These are phyloP conservation scores for Oncorhynchus keta DNA, from an alignment of 2,113 vertebrate genomes.

Conservation along the genomic window DNA sequence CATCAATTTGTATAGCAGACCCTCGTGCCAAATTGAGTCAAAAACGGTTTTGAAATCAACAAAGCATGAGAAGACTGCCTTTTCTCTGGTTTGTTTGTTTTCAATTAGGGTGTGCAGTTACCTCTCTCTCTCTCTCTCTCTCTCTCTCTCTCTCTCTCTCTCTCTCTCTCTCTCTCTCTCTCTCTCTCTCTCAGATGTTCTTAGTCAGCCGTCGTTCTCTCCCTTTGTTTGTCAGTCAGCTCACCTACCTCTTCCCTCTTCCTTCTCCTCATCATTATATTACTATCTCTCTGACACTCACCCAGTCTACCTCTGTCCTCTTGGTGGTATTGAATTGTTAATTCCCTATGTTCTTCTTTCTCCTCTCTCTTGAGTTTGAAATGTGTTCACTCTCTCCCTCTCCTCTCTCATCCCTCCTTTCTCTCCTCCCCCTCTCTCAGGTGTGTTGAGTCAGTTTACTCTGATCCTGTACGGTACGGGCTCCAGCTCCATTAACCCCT, in stretches of 20 bases:
- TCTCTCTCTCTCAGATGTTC: too few relatives aligned
- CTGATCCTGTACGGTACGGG: constrained; percentile 90
- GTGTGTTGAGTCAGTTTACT: constrained; percentile 88
- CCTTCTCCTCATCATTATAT: too few relatives aligned
- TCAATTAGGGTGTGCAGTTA: too few relatives aligned
- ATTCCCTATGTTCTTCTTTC: not conserved
- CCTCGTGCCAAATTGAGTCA: too few relatives aligned
- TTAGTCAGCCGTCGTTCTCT: not conserved
- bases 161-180: not conserved
- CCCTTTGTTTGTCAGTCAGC: constrained; percentile 23
- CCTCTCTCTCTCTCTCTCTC: not conserved
- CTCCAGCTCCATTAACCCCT: constrained; percentile 68
- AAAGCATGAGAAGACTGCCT: too few relatives aligned
- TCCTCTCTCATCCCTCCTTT: not conserved
- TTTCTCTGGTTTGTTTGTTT: too few relatives aligned
- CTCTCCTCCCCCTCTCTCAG: constrained; percentile 57
- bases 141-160: not conserved
- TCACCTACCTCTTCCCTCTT: constrained; percentile 22
- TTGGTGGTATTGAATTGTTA: not conserved
- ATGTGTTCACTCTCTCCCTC: constrained; percentile 2
- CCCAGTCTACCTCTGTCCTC: not conserved
- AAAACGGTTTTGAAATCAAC: too few relatives aligned
- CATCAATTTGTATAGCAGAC: too few relatives aligned
- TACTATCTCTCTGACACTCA: not conserved
- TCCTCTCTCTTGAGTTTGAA: not conserved